Evolutionary conservation across 1,140 invertebrate genomes (phyloP).

Genomic region (Heliconius eleuchia): DNA sequence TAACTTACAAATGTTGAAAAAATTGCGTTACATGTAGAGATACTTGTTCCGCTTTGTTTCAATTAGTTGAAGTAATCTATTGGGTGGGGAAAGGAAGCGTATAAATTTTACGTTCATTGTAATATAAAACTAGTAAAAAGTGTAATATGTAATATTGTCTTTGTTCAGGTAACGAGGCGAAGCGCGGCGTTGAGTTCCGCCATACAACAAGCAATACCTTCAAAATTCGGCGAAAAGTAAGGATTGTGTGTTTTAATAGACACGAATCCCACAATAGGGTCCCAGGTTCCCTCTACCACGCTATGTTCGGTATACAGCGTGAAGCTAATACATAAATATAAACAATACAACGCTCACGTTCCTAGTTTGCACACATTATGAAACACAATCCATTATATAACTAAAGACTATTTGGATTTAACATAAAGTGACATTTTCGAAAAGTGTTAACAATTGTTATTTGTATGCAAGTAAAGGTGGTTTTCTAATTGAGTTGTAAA

Average conservation of each 20-base stretch:
- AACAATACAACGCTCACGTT: not conserved
- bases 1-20: not conserved
- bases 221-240: no score
- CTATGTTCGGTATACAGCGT: no score
- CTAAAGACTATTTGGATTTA: not conserved
- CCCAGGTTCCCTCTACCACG: no score
- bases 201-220: no score
- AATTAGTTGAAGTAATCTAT: not conserved
- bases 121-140: no score
- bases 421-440: not conserved
- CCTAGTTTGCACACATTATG: not conserved
- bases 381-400: not conserved
- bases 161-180: no score
- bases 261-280: no score
- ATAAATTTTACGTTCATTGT: not conserved
- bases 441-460: not conserved
- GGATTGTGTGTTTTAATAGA: no score
- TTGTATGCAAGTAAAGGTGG: not conserved
- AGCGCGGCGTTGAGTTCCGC: no score
- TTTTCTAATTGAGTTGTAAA: slow-evolving; percentile 8
- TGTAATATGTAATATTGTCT: no score
- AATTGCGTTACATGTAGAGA: not conserved
- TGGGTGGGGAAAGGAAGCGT: not conserved
- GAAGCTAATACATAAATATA: not conserved
- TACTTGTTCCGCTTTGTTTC: slow-evolving; percentile 3